Conservation (phyloP, 2,113 vertebrate species). For the Asarcornis scutulata region DNA sequence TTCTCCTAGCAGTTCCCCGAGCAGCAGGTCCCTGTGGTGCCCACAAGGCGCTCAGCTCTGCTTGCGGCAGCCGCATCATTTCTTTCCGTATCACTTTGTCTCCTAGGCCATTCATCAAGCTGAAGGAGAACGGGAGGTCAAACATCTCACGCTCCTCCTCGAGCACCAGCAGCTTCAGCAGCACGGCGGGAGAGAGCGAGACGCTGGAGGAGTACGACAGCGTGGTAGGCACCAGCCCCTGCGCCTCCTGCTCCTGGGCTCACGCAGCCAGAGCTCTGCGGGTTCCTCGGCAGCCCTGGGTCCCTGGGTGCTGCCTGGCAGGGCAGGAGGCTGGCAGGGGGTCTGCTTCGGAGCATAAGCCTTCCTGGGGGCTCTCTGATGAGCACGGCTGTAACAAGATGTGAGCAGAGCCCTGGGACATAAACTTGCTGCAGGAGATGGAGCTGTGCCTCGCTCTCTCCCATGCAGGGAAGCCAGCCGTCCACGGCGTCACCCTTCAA, state of each 20-base stretch:
- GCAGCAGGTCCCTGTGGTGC: not conserved
- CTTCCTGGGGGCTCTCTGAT: not conserved
- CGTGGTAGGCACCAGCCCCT: slow-evolving; percentile 68
- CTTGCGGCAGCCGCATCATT: not conserved
- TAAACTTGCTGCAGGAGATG: not conserved
- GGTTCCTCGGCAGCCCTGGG: accelerated
- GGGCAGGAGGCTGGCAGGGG: not conserved
- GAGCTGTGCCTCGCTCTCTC: not conserved
- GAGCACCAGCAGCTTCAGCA: slow-evolving; percentile 91
- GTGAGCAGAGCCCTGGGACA: accelerated
- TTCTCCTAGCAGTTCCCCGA: not conserved
- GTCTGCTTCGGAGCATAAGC: not conserved
- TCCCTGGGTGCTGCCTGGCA: not conserved
- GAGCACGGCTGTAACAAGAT: accelerated
- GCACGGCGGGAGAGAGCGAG: slow-evolving; percentile 88
- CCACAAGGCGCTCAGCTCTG: not conserved
- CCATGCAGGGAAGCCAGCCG: slow-evolving; percentile 81
- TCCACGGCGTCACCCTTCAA: slow-evolving; percentile 81
- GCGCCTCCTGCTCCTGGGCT: accelerated
- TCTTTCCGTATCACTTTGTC: not conserved
- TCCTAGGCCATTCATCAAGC: slow-evolving; percentile 81
- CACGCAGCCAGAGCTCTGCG: accelerated
- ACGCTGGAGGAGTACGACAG: slow-evolving; percentile 86
- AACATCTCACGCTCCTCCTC: slow-evolving; percentile 94
- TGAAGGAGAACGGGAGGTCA: slow-evolving; percentile 87